Conservation (phyloP, 35 echinoderm and acorn worm species). For the Eucidaris tribuloides region DNA sequence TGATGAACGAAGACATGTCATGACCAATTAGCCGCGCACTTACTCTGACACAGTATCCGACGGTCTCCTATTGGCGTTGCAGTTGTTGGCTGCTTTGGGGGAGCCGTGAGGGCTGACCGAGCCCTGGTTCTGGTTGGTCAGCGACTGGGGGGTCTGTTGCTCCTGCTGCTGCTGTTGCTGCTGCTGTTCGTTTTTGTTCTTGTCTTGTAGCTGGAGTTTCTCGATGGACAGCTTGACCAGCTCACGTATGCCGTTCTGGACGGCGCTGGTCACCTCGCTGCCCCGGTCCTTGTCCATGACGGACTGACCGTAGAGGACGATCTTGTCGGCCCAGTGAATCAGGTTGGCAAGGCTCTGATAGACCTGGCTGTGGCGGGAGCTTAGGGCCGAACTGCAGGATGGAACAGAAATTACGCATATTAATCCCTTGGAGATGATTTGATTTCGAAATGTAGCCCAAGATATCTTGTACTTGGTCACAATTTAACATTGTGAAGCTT, state of each 20-base stretch:
- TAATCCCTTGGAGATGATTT: too few relatives aligned
- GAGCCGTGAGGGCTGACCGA: conserved; percentile 22
- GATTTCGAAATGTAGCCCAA: too few relatives aligned
- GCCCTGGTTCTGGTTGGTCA: conserved; percentile 1
- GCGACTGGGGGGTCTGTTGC: too few relatives aligned
- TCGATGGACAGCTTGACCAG: conserved; percentile 68
- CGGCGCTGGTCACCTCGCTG: conserved; percentile 70
- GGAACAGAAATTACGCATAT: too few relatives aligned
- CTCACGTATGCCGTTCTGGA: conserved; percentile 45
- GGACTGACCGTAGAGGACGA: conserved; percentile 65
- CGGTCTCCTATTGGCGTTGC: conserved; percentile 5
- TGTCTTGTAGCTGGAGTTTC: conserved; percentile 73
- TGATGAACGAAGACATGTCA: too few relatives aligned
- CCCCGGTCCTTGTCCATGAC: conserved; percentile 45
- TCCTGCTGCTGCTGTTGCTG: too few relatives aligned
- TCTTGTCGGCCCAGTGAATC: conserved; percentile 94
- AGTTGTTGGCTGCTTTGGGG: conserved; percentile 1
- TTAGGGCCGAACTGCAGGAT: conserved; percentile 60
- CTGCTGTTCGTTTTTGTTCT: neutral
- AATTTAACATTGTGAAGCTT: too few relatives aligned
- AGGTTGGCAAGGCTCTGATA: conserved; percentile 93
- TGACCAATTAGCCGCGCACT: neutral
- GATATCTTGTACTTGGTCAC: too few relatives aligned
- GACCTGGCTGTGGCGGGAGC: conserved; percentile 72
- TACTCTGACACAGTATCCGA: neutral